A percentile compares a stretch with the other conserved stretches of the same genome.
These are phyloP conservation scores for Empis stercorea DNA, from an alignment of 2,888 invertebrate genomes.

Conservation along the genomic window DNA sequence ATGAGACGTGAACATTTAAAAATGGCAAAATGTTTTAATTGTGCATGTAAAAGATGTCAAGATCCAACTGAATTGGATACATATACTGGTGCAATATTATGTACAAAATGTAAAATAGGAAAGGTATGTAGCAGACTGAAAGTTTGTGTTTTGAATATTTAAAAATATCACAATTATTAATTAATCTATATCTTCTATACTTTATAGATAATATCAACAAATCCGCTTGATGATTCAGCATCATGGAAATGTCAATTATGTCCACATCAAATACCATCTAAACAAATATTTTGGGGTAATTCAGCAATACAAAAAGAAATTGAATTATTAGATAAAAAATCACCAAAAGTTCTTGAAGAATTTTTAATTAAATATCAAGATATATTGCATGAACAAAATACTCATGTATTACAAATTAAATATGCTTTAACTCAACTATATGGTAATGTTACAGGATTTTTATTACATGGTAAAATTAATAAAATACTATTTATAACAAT, in stretches of 20 bases:
- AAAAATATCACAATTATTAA: too few species aligned
- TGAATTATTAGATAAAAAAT: constrained; percentile 39
- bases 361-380: constrained; percentile 49
- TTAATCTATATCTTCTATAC: too few species aligned
- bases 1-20: constrained; percentile 48
- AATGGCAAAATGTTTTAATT: constrained; percentile 53
- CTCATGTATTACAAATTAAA: constrained; percentile 53
- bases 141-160: too few species aligned
- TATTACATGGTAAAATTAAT: constrained; percentile 37
- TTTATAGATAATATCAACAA: constrained; percentile 45
- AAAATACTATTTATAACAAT: too few species aligned
- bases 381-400: constrained; percentile 52
- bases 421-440: constrained; percentile 56
- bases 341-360: constrained; percentile 45
- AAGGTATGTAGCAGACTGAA: constrained; percentile 23
- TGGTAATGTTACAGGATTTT: constrained; percentile 45
- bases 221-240: constrained; percentile 46
- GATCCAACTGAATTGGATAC: constrained; percentile 59
- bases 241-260: constrained; percentile 56
- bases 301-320: constrained; percentile 49
- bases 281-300: constrained; percentile 48
- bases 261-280: constrained; percentile 41
- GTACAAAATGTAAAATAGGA: constrained; percentile 45
- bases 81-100: constrained; percentile 49
- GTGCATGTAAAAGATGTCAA: constrained; percentile 50